Conservation (phyloP, 1,140 invertebrate species). For the Rhopalosiphum maidis region DNA sequence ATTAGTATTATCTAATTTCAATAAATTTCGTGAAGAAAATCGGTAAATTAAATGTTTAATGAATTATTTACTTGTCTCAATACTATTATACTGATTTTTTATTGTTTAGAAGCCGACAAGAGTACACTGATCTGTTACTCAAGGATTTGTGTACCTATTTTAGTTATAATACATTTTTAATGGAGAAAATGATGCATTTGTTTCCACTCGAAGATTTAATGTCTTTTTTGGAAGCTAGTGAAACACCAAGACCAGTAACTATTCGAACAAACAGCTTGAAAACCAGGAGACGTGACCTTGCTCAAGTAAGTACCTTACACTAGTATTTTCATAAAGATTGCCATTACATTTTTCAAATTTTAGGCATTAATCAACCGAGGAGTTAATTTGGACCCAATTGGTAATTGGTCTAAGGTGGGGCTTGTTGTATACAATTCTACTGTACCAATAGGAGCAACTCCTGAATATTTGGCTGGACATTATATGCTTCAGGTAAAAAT, state of each 20-base stretch:
- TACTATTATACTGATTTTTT: background rate
- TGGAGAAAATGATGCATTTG: constrained; percentile 92
- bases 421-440: constrained; percentile 95
- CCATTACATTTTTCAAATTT: constrained; percentile 31
- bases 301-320: constrained; percentile 68
- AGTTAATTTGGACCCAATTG: constrained; percentile 97
- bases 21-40: constrained; percentile 75
- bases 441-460: constrained; percentile 97
- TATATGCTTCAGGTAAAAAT: constrained; percentile 86
- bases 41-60: constrained; percentile 63
- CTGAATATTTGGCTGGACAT: constrained; percentile 98
- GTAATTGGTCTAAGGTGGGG: constrained; percentile 99
- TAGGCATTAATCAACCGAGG: constrained; percentile 90
- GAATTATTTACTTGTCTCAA: background rate
- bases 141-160: constrained; percentile 94
- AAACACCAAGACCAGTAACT: constrained; percentile 93
- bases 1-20: constrained; percentile 89
- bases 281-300: constrained; percentile 90
- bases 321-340: background rate
- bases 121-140: constrained; percentile 82
- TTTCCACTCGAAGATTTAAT: constrained; percentile 89
- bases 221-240: constrained; percentile 96
- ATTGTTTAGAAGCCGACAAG: constrained; percentile 71
- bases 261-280: constrained; percentile 96
- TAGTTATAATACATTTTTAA: constrained; percentile 96